These are phyloP conservation scores for Spatula clypeata DNA, from an alignment of 2,797 vertebrate species.

Conservation along the genomic window DNA sequence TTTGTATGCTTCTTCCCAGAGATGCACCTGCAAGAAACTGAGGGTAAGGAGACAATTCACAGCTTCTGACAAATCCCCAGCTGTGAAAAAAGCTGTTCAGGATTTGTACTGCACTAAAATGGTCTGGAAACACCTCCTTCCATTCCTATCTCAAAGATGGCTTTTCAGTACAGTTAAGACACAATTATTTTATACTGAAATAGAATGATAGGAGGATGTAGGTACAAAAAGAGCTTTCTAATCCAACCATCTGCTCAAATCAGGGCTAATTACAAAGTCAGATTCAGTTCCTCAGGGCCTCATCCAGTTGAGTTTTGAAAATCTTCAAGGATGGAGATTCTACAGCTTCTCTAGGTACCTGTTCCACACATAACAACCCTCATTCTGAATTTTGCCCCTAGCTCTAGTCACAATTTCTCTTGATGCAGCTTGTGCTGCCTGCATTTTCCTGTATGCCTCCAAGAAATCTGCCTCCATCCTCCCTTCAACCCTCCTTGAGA, in stretches of 20 bases:
- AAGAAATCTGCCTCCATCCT: background rate
- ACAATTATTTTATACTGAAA: background rate
- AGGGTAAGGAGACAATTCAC: constrained; percentile 25
- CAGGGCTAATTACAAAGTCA: background rate
- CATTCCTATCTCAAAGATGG: background rate
- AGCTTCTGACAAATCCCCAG: background rate
- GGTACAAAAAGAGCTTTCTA: background rate
- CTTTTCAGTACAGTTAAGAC: background rate
- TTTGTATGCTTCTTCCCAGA: background rate
- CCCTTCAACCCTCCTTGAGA: background rate
- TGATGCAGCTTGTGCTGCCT: background rate
- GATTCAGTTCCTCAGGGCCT: background rate
- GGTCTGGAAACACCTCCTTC: background rate
- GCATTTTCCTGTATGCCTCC: background rate
- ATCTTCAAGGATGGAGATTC: background rate
- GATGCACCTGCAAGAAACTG: background rate
- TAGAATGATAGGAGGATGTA: background rate
- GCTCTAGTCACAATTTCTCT: background rate
- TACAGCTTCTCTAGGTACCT: background rate
- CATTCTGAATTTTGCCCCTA: accelerated
- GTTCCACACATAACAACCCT: accelerated
- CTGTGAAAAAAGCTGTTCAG: background rate
- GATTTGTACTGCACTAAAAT: background rate
- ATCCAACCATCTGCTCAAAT: background rate
- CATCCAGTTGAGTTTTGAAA: background rate